Evolutionary conservation across 2,888 invertebrate genomes (phyloP), one percentile per base, ranked within the genome.

Genomic region (Spialia ferax): DNA sequence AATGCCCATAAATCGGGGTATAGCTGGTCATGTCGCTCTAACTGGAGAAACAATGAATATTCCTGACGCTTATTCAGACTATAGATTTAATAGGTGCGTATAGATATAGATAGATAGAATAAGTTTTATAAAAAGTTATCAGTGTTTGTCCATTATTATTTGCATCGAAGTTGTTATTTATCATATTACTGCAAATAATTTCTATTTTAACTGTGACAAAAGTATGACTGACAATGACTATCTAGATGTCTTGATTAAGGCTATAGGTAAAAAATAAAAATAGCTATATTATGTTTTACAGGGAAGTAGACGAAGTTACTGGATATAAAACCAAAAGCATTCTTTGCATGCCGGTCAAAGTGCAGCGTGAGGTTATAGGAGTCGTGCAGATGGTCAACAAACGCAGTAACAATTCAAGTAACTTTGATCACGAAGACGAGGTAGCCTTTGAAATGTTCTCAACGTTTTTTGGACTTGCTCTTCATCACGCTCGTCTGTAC

Each of bases 341-440:
- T 50, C 94, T 98, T 0, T 97, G 97, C 84, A 97, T 98, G 97
- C 98, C 98, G 0, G 96, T 98, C 50, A 97, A 96, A 85, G 97
- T 97, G 18, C 92, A 97, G 68, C 96, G 96, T 38, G 95, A 94
- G 70, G 95, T 97, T 8, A 97, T 98, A 69, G 97, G 97, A 1
- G 97, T 98, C 0, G 97, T 98, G 0, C 97, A 98, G 88, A 98
- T 98, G 97, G 97, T 98, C 0, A 96, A 96, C 75, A 96, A 96
- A 79, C 90, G 94, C 18, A 87, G 88, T n/a, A 95, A 72, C 18
- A 45, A 45, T 10, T 45, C 18, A 18, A 45, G 20, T 82, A 75
- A 74, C 13, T 97, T 95, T 87, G 92, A 92, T 4, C 91, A 87
- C 77, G 95, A 96, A 55, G 98, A 98, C 77, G 97, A 97, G 82